These are phyloP conservation scores for Murina feae DNA, from an alignment of 2,113 vertebrate genomes.

Conservation along the genomic window DNA sequence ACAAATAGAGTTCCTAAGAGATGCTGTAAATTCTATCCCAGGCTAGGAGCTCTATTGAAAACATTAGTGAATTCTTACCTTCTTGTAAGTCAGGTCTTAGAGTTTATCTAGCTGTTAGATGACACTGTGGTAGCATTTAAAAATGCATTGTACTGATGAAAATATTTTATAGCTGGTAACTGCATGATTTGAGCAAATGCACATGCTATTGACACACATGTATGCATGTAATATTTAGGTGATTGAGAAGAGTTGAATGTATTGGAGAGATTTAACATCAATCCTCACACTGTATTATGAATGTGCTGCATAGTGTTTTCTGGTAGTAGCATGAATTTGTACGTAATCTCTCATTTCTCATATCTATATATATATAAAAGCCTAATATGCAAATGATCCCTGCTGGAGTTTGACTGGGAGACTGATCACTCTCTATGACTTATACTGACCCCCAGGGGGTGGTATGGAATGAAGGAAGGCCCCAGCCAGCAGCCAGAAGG, in stretches of 20 bases:
- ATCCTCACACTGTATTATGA: no score
- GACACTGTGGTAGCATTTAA: not conserved
- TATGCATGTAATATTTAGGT: not conserved
- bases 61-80: not conserved
- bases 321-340: accelerated
- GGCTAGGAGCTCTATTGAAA: not conserved
- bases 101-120: not conserved
- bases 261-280: not conserved
- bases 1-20: not conserved
- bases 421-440: no score
- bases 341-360: not conserved
- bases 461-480: no score
- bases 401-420: no score
- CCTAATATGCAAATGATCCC: no score
- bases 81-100: not conserved
- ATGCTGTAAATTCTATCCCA: not conserved
- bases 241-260: not conserved
- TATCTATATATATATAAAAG: no score
- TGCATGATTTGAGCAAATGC: no score
- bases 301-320: not conserved
- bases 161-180: not conserved
- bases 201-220: no score
- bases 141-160: not conserved
- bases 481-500: no score
- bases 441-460: no score